A percentile compares a stretch with the other conserved stretches of the same genome.
These are phyloP conservation scores for Melierax canorus DNA, from an alignment of 2,113 vertebrate species.

Conservation along the genomic window DNA sequence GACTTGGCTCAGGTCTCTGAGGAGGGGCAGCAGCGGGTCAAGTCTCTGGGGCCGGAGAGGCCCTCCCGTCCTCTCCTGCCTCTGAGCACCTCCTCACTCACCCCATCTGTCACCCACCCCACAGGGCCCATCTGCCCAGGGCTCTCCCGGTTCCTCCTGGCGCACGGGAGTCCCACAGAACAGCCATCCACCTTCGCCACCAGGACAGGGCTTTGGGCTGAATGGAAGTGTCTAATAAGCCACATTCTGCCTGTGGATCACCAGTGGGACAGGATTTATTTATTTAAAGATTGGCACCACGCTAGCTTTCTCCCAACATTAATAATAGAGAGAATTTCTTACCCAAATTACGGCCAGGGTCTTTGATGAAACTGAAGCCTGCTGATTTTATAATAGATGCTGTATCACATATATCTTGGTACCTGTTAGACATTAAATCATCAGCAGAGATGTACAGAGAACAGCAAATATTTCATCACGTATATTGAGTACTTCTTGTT, in stretches of 20 bases:
- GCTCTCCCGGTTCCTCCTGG: neutral
- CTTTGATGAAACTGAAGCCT: neutral
- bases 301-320: neutral
- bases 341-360: neutral
- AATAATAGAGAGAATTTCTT: neutral
- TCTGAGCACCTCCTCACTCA: neutral
- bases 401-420: neutral
- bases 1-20: neutral
- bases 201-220: neutral
- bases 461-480: neutral
- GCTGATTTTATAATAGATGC: neutral
- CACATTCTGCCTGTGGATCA: accelerated
- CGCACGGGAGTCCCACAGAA: accelerated
- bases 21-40: no score
- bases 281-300: neutral
- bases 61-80: neutral
- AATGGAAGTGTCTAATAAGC: neutral
- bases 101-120: no score
- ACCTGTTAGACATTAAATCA: neutral
- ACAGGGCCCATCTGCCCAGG: accelerated
- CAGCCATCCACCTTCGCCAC: accelerated
- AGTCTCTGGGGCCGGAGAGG: accelerated
- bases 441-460: neutral
- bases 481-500: neutral
- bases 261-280: neutral